Evolutionary conservation across 2,113 vertebrate genomes (phyloP).

Genomic region (Ascaphus truei): DNA sequence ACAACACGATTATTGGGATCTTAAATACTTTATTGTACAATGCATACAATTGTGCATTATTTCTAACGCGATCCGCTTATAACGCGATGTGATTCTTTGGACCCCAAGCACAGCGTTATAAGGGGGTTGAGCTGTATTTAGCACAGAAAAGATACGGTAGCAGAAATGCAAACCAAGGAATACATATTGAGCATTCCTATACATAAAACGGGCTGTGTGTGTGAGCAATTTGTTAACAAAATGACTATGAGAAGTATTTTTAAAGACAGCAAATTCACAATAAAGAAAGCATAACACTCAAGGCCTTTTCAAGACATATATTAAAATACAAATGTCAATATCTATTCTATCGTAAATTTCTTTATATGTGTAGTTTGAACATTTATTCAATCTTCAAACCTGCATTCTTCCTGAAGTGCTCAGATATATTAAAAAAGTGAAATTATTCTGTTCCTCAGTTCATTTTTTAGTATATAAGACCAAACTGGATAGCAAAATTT

Average conservation of each 20-base stretch:
- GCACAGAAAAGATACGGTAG: no score
- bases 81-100: no score
- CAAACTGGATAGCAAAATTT: conserved; percentile 53
- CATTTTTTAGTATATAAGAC: conserved; percentile 64
- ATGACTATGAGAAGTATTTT: conserved; percentile 17
- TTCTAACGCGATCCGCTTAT: no score
- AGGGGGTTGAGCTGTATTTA: no score
- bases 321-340: conserved; percentile 63
- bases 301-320: conserved; percentile 57
- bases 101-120: no score
- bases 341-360: conserved; percentile 61
- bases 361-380: conserved; percentile 56
- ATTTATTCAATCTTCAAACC: conserved; percentile 64
- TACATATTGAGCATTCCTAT: neutral
- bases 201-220: neutral
- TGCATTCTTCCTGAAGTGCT: conserved; percentile 58
- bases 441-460: conserved; percentile 65
- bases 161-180: neutral
- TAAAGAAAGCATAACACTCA: conserved; percentile 50
- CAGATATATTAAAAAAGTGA: conserved; percentile 65
- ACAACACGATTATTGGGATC: no score
- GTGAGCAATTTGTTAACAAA: conserved; percentile 18
- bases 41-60: no score
- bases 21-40: no score
- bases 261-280: conserved; percentile 45